phyloP scores from a whole-genome alignment of 1,140 invertebrate species.

The Drosophila mojavensis region DNA sequence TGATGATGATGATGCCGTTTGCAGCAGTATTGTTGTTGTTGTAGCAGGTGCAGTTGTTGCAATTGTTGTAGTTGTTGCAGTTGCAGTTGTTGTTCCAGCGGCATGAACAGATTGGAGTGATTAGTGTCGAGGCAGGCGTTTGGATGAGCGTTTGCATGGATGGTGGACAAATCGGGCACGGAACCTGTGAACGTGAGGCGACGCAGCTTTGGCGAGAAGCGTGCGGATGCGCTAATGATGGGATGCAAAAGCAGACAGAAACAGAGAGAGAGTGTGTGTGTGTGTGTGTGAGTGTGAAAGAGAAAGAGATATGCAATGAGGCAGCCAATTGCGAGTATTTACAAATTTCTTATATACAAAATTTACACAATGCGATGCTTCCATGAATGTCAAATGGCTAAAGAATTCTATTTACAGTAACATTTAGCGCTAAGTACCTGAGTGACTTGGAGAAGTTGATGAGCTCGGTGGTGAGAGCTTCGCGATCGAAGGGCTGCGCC shows the following conservation, averaged over 20 bases:
- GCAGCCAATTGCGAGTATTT: slow-evolving; percentile 35
- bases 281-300: not conserved
- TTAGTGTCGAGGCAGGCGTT: slow-evolving; percentile 34
- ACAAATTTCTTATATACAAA: slow-evolving; percentile 7
- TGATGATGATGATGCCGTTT: slow-evolving; percentile 67
- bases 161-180: slow-evolving; percentile 82
- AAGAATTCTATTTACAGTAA: not conserved
- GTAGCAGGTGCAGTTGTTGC: slow-evolving; percentile 47
- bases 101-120: slow-evolving; percentile 69
- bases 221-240: slow-evolving; percentile 70
- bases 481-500: slow-evolving; percentile 84
- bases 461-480: slow-evolving; percentile 89
- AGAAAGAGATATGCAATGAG: slow-evolving; percentile 9
- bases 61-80: slow-evolving; percentile 21
- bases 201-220: slow-evolving; percentile 74
- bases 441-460: slow-evolving; percentile 89
- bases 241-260: slow-evolving; percentile 28
- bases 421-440: slow-evolving; percentile 64
- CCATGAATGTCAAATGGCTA: slow-evolving; percentile 7
- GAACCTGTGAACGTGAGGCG: slow-evolving; percentile 83
- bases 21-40: slow-evolving; percentile 57
- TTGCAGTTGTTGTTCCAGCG: slow-evolving; percentile 53
- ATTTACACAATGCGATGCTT: slow-evolving; percentile 34
- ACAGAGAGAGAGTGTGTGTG: slow-evolving; percentile 4
- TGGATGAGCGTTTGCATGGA: slow-evolving; percentile 53